Evolutionary conservation across 2,113 vertebrate species (phyloP).

Genomic region (Tychaedon coryphoeus): DNA sequence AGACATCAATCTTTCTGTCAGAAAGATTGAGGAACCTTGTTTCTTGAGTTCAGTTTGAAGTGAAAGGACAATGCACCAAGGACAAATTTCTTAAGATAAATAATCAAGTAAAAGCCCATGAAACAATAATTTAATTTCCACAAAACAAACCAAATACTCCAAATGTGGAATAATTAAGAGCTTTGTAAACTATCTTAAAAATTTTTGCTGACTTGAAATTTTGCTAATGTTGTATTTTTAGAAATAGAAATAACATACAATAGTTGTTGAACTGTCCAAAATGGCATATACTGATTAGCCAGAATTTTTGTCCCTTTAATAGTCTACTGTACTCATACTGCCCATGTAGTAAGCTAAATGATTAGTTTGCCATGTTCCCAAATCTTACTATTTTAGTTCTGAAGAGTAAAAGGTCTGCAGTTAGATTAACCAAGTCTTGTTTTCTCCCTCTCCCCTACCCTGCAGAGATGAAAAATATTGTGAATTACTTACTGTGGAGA

Average conservation of each 20-base stretch:
- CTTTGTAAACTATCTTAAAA: not conserved
- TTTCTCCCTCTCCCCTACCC: not conserved
- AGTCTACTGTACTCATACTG: not conserved
- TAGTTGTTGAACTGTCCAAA: conserved; percentile 30
- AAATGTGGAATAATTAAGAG: not conserved
- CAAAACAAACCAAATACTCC: not conserved
- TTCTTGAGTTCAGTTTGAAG: not conserved
- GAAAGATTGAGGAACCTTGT: not conserved
- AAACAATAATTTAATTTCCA: not conserved
- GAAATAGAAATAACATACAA: not conserved
- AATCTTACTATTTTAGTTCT: not conserved
- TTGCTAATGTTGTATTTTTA: not conserved
- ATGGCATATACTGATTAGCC: not conserved
- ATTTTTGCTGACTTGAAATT: not conserved
- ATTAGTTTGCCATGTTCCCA: not conserved
- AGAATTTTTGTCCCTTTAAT: not conserved
- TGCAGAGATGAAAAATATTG: not conserved
- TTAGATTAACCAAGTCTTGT: not conserved
- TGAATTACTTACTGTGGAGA: not conserved
- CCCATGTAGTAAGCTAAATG: not conserved
- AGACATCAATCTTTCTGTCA: conserved; percentile 12
- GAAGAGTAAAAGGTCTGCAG: not conserved
- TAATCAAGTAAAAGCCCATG: not conserved
- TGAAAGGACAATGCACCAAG: not conserved
- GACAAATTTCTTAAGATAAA: not conserved